phyloP scores from a whole-genome alignment of 2,113 vertebrate genomes.

The Boleophthalmus pectinirostris region DNA sequence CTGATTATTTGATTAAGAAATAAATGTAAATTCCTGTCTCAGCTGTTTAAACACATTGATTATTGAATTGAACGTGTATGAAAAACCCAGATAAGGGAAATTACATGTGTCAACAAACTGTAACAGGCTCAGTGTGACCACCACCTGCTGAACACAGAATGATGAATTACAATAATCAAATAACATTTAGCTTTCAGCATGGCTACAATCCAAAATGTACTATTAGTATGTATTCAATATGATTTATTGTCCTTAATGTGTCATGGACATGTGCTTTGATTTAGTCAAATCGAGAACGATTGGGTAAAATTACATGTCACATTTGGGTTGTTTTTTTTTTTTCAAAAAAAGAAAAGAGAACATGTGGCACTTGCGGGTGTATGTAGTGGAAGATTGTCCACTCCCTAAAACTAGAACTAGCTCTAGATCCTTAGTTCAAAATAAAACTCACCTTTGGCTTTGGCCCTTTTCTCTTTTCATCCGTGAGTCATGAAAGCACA shows the following conservation, averaged over 20 bases:
- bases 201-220: background rate
- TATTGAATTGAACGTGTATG: background rate
- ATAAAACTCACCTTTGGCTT: background rate
- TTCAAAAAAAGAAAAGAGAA: background rate
- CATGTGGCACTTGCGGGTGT: background rate
- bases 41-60: constrained; percentile 9
- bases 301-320: background rate
- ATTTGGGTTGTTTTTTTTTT: background rate
- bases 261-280: background rate
- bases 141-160: constrained; percentile 1
- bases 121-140: constrained; percentile 3
- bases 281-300: background rate
- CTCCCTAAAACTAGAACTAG: too few relatives aligned
- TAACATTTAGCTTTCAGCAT: background rate
- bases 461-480: background rate
- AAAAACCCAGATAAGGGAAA: background rate
- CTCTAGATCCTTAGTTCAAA: background rate
- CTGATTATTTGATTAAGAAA: constrained; percentile 4
- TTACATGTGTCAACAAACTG: constrained; percentile 1
- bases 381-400: background rate
- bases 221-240: background rate
- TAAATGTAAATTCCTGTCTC: constrained; percentile 6
- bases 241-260: constrained; percentile 4
- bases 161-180: constrained; percentile 12
- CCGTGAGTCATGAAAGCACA: too few relatives aligned